These are phyloP conservation scores for Silvanus unidentatus DNA, from an alignment of 2,888 invertebrate species.

Conservation along the genomic window DNA sequence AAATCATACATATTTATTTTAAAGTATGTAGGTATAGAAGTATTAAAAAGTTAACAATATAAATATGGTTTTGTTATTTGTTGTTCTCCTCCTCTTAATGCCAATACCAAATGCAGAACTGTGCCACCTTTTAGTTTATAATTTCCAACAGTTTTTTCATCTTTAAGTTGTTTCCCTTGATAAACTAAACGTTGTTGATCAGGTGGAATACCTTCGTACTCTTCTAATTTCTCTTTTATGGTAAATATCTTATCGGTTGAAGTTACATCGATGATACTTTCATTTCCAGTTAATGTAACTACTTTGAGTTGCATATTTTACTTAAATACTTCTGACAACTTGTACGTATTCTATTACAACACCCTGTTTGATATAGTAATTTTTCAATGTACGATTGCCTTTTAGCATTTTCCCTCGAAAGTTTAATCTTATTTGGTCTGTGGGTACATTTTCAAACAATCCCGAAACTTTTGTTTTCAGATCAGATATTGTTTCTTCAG, in stretches of 20 bases:
- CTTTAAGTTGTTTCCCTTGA: constrained; percentile 42
- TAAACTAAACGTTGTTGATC: constrained; percentile 39
- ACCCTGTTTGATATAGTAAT: neutral
- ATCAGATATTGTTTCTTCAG: too few relatives aligned
- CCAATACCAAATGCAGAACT: constrained; percentile 41
- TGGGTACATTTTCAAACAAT: neutral
- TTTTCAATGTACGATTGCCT: neutral
- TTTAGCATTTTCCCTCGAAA: neutral
- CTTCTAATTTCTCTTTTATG: constrained; percentile 42
- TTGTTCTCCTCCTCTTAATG: constrained; percentile 38
- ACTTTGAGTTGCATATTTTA: constrained; percentile 39
- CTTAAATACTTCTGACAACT: neutral
- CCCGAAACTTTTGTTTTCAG: too few relatives aligned
- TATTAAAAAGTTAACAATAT: too few relatives aligned
- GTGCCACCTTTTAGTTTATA: constrained; percentile 41
- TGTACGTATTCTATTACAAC: neutral
- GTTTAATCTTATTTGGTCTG: neutral
- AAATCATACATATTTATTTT: too few relatives aligned
- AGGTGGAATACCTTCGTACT: constrained; percentile 42
- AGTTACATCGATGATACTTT: constrained; percentile 40
- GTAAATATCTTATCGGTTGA: constrained; percentile 37
- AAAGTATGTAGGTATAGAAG: too few relatives aligned
- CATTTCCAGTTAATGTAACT: constrained; percentile 41
- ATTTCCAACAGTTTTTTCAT: constrained; percentile 38
- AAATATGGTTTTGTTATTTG: constrained; percentile 1